Evolutionary conservation across 2,888 invertebrate species (phyloP), one percentile per base, ranked within the genome.

Genomic region (Agrotis puta): DNA sequence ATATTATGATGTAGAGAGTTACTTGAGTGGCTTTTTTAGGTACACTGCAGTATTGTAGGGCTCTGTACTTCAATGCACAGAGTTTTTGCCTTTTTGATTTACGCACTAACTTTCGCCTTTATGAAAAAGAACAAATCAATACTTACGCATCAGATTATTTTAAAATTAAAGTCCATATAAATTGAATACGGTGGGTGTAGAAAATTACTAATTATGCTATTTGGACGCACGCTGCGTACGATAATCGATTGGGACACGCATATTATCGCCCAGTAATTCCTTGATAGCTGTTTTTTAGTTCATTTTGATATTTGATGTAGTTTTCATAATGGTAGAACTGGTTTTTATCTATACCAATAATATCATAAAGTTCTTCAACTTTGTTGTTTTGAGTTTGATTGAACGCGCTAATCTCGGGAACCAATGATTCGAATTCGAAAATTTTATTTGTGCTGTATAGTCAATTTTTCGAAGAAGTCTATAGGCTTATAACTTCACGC

Each of bases 181-280:
- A 74, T 71, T 81, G 58, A 65, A 73, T 70, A 72, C 71, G 63
- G 51, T 70, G 51, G 39, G 68, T 78, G 79, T 85, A 79, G 68
- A 82, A 66, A 83, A 85, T 83, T 51, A 78, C 51, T 74, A 78
- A 82, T 84, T 83, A 83, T 69, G 70, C 70, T 76, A 85, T 71
- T 74, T 76, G 67, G 61, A 66, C 66, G 73, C 76, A 73, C 51
- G 68, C 62, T 72, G 69, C 68, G 64, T 51, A 67, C 47, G 48
- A 39, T 80, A 86, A 87, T 87, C 79, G 78, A 83, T 87, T 84
- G 45, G 39, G 14, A 39, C 74, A 77, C 79, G 83, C 77, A 66
- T 71, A 65, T 86, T 82, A 82, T 74, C 75, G 75, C 39, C 39
- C 50, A 51, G 63, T 76, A 77, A 77, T 70, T 78, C 69, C 57